Evolutionary conservation across 2,797 vertebrate genomes (phyloP), one percentile per base, ranked within the genome.

Genomic region (Pseudopleuronectes americanus): DNA sequence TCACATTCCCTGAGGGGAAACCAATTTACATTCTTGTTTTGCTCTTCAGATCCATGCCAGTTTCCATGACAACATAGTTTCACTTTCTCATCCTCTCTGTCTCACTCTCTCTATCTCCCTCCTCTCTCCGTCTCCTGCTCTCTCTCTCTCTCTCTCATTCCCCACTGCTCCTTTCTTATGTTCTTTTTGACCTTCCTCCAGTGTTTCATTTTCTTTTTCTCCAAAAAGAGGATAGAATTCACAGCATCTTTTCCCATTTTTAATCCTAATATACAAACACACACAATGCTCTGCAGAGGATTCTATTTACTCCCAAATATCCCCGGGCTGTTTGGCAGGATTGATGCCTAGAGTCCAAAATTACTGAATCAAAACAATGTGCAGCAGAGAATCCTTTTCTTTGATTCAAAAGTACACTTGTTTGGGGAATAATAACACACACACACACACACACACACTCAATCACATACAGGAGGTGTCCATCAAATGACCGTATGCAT

Each of bases 61-160:
- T 97, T 96, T 94, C 96, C 96, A 97, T 97, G 96, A 96, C 94
- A 96, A 98, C 97, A 93, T 87, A 93, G 91, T 93, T 95, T 95
- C 94, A 93, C 94, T 93, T 93, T 93, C 88, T 89, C 92, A 92
- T 90, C 87, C 77, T 90, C 84, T 84, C 79, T 78, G 81, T 81
- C 82, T 76, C 76, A 78, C 79, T 77, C 77, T 74, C 71, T 80
- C 81, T 26, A 48, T 64, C 72, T 68, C 68, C 43, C 51, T 72
- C 70, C 60, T 77, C 77, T 74, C 67, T 80, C 81, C 24, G 48
- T 64, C 72, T 68, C 68, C 70, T 26, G 57, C 74, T 68, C 67
- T 47, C 51, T 74, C 70, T n/a, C 60, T 75, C 49, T 63, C 45
- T 66, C 54, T 3, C 82, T 85, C 83, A 64, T 87, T 90, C 85